phyloP scores from a whole-genome alignment of 2,888 invertebrate species.

The Cryptus viduatorius region DNA sequence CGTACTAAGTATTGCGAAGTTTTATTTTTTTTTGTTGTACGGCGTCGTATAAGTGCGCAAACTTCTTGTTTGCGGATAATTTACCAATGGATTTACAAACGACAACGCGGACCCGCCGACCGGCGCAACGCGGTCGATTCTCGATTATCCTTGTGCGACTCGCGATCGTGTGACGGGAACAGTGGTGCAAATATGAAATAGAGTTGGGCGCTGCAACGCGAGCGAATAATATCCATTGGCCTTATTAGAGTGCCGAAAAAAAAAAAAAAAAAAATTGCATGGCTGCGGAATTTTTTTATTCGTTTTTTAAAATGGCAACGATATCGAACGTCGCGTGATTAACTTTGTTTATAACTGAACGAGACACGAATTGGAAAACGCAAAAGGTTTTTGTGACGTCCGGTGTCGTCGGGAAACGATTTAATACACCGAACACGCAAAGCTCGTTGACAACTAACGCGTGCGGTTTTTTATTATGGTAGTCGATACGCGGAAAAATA shows the following conservation, averaged over 20 bases:
- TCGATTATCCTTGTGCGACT: constrained; percentile 23
- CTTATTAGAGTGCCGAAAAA: background rate
- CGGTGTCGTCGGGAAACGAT: background rate
- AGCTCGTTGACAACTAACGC: constrained; percentile 12
- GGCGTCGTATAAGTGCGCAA: constrained; percentile 6
- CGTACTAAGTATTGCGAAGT: constrained; percentile 39
- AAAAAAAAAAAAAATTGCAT: background rate
- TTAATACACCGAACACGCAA: constrained; percentile 14
- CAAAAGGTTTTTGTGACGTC: background rate
- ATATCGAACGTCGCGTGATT: no score
- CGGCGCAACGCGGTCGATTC: constrained; percentile 29
- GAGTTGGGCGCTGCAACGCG: no score
- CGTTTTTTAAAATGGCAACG: no score
- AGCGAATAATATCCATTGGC: background rate
- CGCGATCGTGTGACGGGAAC: background rate
- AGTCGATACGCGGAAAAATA: background rate
- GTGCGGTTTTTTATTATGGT: constrained; percentile 23
- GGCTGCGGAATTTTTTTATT: no score
- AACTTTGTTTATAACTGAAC: background rate
- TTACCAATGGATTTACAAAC: constrained; percentile 14
- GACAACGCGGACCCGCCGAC: constrained; percentile 5
- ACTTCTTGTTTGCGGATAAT: constrained; percentile 26
- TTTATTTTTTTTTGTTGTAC: constrained; percentile 12
- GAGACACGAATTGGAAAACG: background rate
- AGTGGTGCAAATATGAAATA: background rate